These are phyloP conservation scores for Vanessa cardui DNA, from an alignment of 2,888 invertebrate species.

Conservation along the genomic window DNA sequence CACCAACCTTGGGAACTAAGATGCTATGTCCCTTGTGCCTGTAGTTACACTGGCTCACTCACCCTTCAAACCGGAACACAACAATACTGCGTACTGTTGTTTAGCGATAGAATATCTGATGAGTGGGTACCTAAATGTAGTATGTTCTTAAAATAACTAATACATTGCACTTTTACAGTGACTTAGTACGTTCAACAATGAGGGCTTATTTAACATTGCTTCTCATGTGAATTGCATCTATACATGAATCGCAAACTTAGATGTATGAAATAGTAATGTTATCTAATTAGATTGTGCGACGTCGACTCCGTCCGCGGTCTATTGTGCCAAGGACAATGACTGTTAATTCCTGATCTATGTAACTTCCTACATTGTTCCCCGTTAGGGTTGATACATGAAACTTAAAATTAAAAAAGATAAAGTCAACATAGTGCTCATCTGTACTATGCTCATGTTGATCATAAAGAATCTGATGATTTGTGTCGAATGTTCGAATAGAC, in stretches of 20 bases:
- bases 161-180: not conserved
- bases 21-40: too few relatives aligned
- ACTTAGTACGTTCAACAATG: not conserved
- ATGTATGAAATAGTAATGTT: constrained; percentile 60
- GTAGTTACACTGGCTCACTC: too few relatives aligned
- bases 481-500: too few relatives aligned
- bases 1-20: too few relatives aligned
- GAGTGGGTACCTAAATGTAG: too few relatives aligned
- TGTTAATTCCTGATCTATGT: constrained; percentile 80
- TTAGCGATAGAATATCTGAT: too few relatives aligned
- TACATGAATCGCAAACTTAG: constrained; percentile 31
- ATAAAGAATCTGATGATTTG: too few relatives aligned
- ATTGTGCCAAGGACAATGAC: constrained; percentile 76
- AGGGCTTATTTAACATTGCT: constrained; percentile 5
- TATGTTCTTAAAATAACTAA: too few relatives aligned
- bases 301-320: constrained; percentile 49
- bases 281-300: constrained; percentile 68
- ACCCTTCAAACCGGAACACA: too few relatives aligned
- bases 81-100: too few relatives aligned
- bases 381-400: constrained; percentile 24
- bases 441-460: not conserved
- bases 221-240: constrained; percentile 19
- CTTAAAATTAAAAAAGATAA: not conserved
- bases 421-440: not conserved
- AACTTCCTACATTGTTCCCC: constrained; percentile 72